These are phyloP conservation scores for Mionectes macconnelli DNA, from an alignment of 2,113 vertebrate genomes.

Conservation along the genomic window DNA sequence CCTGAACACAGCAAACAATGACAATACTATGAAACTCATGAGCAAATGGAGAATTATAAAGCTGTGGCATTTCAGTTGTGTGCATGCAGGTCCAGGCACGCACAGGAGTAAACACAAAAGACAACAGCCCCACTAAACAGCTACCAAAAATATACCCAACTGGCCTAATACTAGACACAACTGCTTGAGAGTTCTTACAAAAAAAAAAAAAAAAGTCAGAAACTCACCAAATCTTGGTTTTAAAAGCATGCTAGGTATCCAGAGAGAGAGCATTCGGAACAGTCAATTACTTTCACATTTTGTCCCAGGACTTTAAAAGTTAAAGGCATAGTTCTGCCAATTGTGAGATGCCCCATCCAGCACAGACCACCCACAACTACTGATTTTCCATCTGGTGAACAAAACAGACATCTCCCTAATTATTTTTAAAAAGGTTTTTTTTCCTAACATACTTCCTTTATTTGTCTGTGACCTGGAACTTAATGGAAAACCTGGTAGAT, in stretches of 20 bases:
- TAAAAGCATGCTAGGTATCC: slow-evolving; percentile 53
- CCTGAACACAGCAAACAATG: neutral
- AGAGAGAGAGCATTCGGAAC: slow-evolving; percentile 63
- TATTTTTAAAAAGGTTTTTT: slow-evolving; percentile 84
- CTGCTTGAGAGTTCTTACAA: slow-evolving; percentile 35
- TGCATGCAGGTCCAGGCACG: neutral
- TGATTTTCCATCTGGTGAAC: slow-evolving; percentile 85
- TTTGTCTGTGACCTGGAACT: slow-evolving; percentile 84
- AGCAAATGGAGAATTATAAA: neutral
- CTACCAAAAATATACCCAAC: slow-evolving; percentile 12
- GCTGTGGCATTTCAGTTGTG: neutral
- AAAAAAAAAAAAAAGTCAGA: slow-evolving; percentile 54
- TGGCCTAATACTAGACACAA: slow-evolving; percentile 28
- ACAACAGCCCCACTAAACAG: slow-evolving; percentile 14
- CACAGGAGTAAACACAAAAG: slow-evolving; percentile 16
- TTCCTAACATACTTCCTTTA: slow-evolving; percentile 81
- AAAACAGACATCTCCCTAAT: slow-evolving; percentile 86
- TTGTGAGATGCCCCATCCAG: slow-evolving; percentile 79
- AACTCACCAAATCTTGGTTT: slow-evolving; percentile 62
- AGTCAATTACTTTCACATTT: slow-evolving; percentile 74
- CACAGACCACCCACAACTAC: slow-evolving; percentile 82
- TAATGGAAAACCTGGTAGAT: slow-evolving; percentile 80
- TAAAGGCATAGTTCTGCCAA: slow-evolving; percentile 81
- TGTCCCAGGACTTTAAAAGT: slow-evolving; percentile 80
- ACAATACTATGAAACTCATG: neutral